Base-by-base conservation (phyloP, 2,113 vertebrate species). In the Rhizomys pruinosus region DNA sequence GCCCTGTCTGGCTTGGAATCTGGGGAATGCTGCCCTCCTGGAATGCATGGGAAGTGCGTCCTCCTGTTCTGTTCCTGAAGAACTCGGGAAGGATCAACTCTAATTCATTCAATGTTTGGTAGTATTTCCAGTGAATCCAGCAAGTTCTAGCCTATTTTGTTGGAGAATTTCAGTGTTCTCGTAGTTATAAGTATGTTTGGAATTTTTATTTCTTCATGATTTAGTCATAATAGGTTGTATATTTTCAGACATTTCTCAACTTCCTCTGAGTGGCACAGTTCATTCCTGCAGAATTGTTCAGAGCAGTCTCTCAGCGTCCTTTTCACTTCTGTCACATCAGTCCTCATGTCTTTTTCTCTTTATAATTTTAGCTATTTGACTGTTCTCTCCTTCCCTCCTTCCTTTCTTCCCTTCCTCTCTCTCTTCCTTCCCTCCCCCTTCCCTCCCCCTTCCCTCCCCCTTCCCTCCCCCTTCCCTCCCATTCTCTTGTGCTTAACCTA, bases 361-460 rank as follows among this genome's bases (percentile, higher is more conserved):
- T 84, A 34, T 25, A 85, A 80, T 64, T 90, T 90, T 84, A 91
- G 32, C 16, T 73, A 77, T 78, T 84, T 29, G 7, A 39, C 34
- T 37, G 2, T 12, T 29, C 37, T 29, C 13, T 39, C 11, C 42
- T 52, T 11, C 6, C 47, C 47, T 52, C 11, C 11, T 11, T 52
- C 15, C 61, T 20, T 37, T 3, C 7, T 4, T 9, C 34, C 20
- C 68, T 37, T 5, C 20, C 71, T 44, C 22, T 12, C 10, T 23
- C 20, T 23, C 71, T 42, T 32, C 7, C 17, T 27, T 29, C 13
- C 27, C 25, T 74, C 61, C 23, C 59, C 23, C 59, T 64, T 11
- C 23, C 29, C 27, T 66, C 27, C 57, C 19, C 68, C 34, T n/a
- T 68, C 27, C 84, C 22, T 64, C 16, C 57, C 27, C 23, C 13